Percentiles rank a stretch among this genome's conserved stretches.
phyloP scores from a whole-genome alignment of 2,113 vertebrate genomes.

The Cephalopholis sonnerati region DNA sequence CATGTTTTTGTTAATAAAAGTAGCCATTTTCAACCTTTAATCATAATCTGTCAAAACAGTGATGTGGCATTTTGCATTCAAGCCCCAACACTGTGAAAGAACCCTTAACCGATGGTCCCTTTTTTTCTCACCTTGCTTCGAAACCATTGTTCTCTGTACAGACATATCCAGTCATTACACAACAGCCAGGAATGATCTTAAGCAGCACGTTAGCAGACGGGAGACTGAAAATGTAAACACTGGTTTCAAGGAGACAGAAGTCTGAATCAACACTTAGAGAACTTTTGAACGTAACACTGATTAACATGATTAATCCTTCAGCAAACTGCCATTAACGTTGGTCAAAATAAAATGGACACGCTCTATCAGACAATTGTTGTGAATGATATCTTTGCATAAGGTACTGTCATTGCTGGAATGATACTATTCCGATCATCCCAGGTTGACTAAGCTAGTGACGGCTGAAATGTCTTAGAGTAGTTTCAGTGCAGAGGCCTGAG shows the following conservation, averaged over 20 bases:
- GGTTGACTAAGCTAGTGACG: slow-evolving; percentile 21
- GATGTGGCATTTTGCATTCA: not conserved
- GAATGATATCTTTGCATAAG: slow-evolving; percentile 46
- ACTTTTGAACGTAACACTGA: not conserved
- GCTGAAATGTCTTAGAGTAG: slow-evolving; percentile 38
- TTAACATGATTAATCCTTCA: not conserved
- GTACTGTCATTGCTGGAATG: slow-evolving; percentile 45
- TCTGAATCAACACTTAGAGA: not conserved
- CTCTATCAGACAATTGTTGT: slow-evolving; percentile 24
- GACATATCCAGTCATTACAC: slow-evolving; percentile 42
- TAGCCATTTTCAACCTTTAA: not conserved
- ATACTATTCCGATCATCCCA: slow-evolving; percentile 50
- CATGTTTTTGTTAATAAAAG: not conserved
- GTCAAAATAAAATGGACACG: not conserved
- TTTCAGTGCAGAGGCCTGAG: slow-evolving; percentile 56
- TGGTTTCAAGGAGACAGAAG: not conserved
- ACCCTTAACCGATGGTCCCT: not conserved
- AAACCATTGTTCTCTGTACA: slow-evolving; percentile 23
- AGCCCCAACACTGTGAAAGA: not conserved
- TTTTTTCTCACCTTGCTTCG: slow-evolving; percentile 22
- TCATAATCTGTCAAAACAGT: not conserved
- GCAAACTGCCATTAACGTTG: not conserved
- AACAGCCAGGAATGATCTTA: slow-evolving; percentile 17
- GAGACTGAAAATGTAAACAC: not conserved
- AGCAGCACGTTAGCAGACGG: not conserved